Conservation (phyloP, 2,113 vertebrate genomes). For the Stigmatopora nigra region DNA sequence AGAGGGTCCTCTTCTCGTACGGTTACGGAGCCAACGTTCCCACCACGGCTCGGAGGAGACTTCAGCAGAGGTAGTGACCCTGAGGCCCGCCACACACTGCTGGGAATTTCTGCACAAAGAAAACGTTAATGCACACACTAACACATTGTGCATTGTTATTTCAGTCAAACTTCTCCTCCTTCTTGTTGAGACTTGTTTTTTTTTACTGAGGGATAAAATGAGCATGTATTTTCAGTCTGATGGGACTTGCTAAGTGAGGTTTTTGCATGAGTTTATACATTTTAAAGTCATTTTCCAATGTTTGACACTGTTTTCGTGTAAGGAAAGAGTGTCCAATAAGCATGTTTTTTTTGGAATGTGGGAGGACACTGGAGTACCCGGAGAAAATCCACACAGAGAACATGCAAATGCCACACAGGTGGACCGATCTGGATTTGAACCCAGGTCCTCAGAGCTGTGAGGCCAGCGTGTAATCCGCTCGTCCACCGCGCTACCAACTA, state of each 20-base stretch:
- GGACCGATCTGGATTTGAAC: too few relatives aligned
- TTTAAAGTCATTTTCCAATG: too few relatives aligned
- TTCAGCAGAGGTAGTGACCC: slow-evolving; percentile 84
- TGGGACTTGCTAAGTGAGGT: background rate
- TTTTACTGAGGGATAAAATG: too few relatives aligned
- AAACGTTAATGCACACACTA: background rate
- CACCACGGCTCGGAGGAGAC: slow-evolving; percentile 87
- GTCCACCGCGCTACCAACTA: too few relatives aligned
- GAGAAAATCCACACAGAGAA: too few relatives aligned
- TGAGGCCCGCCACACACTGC: background rate
- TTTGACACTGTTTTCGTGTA: too few relatives aligned
- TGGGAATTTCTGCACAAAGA: background rate
- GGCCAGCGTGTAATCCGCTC: too few relatives aligned
- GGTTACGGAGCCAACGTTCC: slow-evolving; percentile 97
- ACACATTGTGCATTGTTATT: background rate
- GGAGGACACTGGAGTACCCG: too few relatives aligned
- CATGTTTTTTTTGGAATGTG: too few relatives aligned
- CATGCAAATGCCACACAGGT: too few relatives aligned
- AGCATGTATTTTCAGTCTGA: background rate
- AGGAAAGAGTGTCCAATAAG: too few relatives aligned
- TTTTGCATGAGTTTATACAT: background rate
- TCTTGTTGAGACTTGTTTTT: background rate
- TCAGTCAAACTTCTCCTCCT: background rate
- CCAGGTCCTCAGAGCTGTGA: too few relatives aligned
- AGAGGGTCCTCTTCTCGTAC: slow-evolving; percentile 91